These are phyloP conservation scores for Aleiodes alternator DNA, from an alignment of 2,888 invertebrate species.

Conservation along the genomic window DNA sequence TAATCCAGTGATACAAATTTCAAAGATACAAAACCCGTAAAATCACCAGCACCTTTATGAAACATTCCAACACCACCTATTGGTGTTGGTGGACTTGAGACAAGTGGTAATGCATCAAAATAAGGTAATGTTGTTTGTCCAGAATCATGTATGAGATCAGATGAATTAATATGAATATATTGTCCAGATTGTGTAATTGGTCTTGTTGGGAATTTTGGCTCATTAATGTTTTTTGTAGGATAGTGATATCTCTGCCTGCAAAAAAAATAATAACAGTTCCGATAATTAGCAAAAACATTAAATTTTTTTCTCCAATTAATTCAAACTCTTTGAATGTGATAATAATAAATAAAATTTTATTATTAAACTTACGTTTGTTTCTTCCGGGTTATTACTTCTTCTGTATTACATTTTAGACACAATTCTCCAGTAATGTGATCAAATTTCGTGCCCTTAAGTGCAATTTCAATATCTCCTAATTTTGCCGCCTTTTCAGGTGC, in stretches of 20 bases:
- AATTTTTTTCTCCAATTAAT: too few relatives aligned
- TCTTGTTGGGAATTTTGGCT: background rate
- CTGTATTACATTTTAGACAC: background rate
- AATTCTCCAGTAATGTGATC: background rate
- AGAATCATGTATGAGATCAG: background rate
- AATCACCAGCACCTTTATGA: background rate
- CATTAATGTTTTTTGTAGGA: too few relatives aligned
- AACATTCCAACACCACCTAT: background rate
- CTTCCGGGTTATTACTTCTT: background rate
- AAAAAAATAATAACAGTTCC: too few relatives aligned
- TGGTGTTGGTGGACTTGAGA: background rate
- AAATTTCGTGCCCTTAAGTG: background rate
- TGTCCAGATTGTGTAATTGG: background rate
- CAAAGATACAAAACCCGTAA: background rate
- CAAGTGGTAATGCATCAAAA: slow-evolving; percentile 4
- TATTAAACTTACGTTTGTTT: background rate
- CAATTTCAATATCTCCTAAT: background rate
- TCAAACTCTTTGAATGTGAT: background rate
- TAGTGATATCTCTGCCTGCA: too few relatives aligned
- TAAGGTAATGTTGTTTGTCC: background rate
- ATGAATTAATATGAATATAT: background rate
- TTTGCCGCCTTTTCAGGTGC: background rate
- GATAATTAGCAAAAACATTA: too few relatives aligned
- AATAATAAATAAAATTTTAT: background rate
- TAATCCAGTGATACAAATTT: background rate